A percentile compares a stretch with the other conserved stretches of the same genome.
These are phyloP conservation scores for Cyphomyrus plagiostoma DNA, from an alignment of 2,113 vertebrate genomes.

Conservation along the genomic window DNA sequence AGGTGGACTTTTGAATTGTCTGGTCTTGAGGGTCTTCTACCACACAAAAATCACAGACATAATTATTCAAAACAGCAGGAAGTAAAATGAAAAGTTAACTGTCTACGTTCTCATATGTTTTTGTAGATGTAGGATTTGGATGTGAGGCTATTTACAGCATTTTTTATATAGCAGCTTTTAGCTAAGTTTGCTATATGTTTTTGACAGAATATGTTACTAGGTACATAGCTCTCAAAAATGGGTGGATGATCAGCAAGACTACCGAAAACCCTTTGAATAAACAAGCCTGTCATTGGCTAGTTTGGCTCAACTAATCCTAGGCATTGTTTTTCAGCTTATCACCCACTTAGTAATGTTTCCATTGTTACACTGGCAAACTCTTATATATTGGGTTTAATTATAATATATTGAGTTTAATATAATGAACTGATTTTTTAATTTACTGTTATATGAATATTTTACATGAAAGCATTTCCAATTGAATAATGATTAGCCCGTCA, in stretches of 20 bases:
- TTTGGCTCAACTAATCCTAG: not conserved
- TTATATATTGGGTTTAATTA: not conserved
- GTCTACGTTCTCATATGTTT: not conserved
- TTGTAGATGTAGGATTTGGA: not conserved
- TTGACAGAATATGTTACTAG: not conserved
- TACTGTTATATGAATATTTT: not conserved
- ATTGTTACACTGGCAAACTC: not conserved
- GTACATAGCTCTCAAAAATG: not conserved
- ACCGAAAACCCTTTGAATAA: not conserved
- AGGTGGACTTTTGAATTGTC: not conserved
- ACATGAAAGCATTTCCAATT: too few relatives aligned
- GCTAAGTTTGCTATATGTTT: not conserved
- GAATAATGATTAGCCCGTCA: too few relatives aligned
- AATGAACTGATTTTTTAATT: not conserved
- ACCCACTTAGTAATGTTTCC: not conserved
- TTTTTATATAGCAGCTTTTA: not conserved
- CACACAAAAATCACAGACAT: not conserved
- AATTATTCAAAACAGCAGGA: not conserved
- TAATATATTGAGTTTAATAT: too few relatives aligned
- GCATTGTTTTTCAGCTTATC: not conserved
- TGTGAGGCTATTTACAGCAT: not conserved
- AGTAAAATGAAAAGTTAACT: not conserved
- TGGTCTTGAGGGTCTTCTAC: not conserved
- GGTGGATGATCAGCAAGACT: not conserved
- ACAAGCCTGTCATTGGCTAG: not conserved